Conservation (phyloP, 2,113 vertebrate species). For the Trematomus loennbergii region DNA sequence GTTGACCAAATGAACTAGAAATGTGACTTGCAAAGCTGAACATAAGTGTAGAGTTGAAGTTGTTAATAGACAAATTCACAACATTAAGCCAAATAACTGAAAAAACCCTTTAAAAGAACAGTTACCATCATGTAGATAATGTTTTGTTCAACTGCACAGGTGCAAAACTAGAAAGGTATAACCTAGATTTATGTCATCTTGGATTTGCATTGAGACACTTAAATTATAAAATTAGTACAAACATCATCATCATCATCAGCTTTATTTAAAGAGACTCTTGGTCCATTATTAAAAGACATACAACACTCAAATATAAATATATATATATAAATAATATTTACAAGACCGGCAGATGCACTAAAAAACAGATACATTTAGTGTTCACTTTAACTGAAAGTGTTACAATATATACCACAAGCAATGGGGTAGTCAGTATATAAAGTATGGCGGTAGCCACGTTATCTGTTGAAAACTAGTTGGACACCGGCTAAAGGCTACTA, state of each 20-base stretch:
- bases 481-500: neutral
- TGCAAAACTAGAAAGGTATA: slow-evolving; percentile 11
- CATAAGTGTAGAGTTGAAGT: neutral
- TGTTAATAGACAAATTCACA: neutral
- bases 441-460: neutral
- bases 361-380: neutral
- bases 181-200: neutral
- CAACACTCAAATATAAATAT: no score
- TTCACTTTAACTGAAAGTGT: neutral
- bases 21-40: neutral
- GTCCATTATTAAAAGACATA: no score
- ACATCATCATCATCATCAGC: no score
- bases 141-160: neutral
- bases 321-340: no score
- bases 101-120: no score
- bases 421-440: slow-evolving; percentile 27
- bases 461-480: slow-evolving; percentile 21
- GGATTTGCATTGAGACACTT: neutral
- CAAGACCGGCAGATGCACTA: neutral
- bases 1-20: neutral
- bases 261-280: no score
- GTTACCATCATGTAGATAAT: no score
- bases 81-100: neutral
- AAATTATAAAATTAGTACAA: neutral
- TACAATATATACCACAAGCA: neutral